Evolutionary conservation across 2,797 vertebrate species (phyloP).

Genomic region (Spinibarbus caldwelli): DNA sequence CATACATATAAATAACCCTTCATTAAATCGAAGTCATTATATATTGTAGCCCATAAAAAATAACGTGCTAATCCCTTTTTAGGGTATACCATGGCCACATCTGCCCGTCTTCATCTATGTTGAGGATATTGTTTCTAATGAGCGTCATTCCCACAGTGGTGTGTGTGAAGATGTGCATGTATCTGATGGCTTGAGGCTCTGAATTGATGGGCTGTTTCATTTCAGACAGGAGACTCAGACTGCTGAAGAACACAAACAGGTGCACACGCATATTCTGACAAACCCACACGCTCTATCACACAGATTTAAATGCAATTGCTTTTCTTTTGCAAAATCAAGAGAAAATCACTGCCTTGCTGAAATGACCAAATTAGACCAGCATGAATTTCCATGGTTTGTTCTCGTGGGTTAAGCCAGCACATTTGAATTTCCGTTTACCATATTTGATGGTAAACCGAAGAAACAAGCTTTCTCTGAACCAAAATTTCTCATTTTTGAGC

Average conservation of each 20-base stretch:
- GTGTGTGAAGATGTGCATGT: slow-evolving; percentile 34
- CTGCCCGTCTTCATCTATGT: background rate
- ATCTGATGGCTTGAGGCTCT: slow-evolving; percentile 58
- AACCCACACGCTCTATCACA: slow-evolving; percentile 62
- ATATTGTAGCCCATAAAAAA: background rate
- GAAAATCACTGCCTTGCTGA: background rate
- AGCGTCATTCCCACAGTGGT: slow-evolving; percentile 22
- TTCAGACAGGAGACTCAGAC: slow-evolving; percentile 58
- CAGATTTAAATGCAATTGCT: slow-evolving; percentile 40
- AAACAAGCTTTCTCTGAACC: background rate
- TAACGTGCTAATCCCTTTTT: background rate
- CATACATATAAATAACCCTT: background rate
- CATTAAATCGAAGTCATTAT: background rate
- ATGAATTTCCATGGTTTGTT: slow-evolving; percentile 4
- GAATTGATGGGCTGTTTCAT: slow-evolving; percentile 68
- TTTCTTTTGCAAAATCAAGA: slow-evolving; percentile 35
- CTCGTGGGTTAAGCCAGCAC: background rate
- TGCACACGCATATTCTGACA: slow-evolving; percentile 47
- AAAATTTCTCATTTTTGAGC: background rate
- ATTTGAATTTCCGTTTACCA: background rate
- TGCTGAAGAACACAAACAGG: slow-evolving; percentile 59
- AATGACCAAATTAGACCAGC: background rate
- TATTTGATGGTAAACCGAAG: background rate
- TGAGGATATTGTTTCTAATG: slow-evolving; percentile 27
- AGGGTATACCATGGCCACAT: background rate